Base-by-base conservation (phyloP, 2,113 vertebrate species). In the Rhinolophus ferrumequinum region DNA sequence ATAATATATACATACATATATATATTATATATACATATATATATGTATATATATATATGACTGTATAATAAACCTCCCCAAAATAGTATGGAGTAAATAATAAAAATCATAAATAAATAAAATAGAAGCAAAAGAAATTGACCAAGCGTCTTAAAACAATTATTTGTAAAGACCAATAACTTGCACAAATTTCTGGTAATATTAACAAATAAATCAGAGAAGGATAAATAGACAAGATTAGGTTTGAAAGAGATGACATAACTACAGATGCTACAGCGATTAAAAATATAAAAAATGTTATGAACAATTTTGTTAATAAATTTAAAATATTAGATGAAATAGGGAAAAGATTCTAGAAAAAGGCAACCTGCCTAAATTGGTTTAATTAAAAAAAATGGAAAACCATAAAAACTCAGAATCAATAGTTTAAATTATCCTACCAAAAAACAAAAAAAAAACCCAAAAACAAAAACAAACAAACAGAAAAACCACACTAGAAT, bases 201-300 rank as follows among this genome's bases (percentile, higher is more conserved):
- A 93, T 70, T 88, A 92, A 88, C 30, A 84, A 80, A 56, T 64
- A 33, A 88, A 97, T 75, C 60, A 93, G 24, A 94, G 26, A 94
- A 89, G 15, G 15, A 22, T 75, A 95, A 93, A 62, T 33, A 89
- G 30, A 79, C 38, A 93, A 81, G 84, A 94, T 76, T 69, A 69
- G 18, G 38, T 80, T 24, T 69, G 24, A 85, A 90, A 69, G 16
- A 79, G 9, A 66, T 62, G 4, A 75, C 9, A 56, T 64, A 90
- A 79, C 28, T 83, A 79, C 35, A 88, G 44, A 44, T 54, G 73
- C 4, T 38, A 64, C 2, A 82, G 21, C 73, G n/a, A 96, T 66
- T 92, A 28, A 82, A 83, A 91, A 89, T 6, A 54, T 85, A 70
- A 89, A 50, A n/a, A 60, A 81, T 67, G 6, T 62, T 76, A 85